Conservation (phyloP, 2,113 vertebrate genomes). For the Calonectris borealis region DNA sequence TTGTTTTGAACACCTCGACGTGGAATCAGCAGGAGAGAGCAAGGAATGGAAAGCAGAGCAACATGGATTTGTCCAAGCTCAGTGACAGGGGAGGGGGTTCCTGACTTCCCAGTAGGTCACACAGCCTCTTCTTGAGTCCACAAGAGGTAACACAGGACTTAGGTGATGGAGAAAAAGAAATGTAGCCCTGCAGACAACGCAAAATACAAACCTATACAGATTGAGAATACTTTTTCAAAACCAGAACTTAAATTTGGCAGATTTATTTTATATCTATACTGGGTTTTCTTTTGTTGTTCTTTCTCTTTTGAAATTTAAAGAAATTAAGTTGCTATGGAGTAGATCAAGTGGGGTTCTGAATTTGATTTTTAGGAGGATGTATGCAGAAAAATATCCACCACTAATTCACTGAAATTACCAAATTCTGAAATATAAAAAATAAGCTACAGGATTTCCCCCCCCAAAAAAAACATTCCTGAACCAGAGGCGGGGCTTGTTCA, state of each 20-base stretch:
- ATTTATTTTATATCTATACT: neutral
- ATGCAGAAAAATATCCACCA: neutral
- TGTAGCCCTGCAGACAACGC: neutral
- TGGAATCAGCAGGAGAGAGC: neutral
- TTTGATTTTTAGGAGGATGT: neutral
- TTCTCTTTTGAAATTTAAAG: neutral
- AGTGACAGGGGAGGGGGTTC: neutral
- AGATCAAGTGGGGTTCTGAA: neutral
- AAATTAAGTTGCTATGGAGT: neutral
- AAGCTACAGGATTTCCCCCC: neutral
- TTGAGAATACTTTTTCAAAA: neutral
- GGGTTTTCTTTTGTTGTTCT: neutral
- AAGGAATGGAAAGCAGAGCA: neutral
- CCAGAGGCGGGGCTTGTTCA: neutral
- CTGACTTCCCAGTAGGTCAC: neutral
- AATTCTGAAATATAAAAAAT: neutral
- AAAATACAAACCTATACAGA: neutral
- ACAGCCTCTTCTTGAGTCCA: neutral
- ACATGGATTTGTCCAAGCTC: neutral
- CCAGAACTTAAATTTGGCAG: neutral
- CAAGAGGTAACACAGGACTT: neutral
- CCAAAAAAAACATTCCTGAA: neutral
- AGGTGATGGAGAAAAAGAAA: neutral
- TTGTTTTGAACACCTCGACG: rapidly evolving
- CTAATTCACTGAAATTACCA: neutral